Evolutionary conservation across 1,140 invertebrate genomes (phyloP).

Genomic region (Lasaia peninsularis): DNA sequence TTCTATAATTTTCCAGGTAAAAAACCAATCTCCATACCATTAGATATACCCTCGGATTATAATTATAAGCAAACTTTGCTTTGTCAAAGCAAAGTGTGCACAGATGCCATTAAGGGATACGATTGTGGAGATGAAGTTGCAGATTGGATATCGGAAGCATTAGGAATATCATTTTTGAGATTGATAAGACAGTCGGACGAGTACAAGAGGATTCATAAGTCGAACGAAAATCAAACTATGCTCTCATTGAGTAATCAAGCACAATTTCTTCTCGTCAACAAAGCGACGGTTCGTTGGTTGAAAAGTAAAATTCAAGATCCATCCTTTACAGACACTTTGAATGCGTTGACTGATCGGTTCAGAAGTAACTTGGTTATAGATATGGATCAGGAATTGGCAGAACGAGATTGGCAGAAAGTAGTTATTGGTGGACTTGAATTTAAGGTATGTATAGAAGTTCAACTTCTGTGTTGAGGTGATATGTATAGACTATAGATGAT

Average conservation of each 20-base stretch:
- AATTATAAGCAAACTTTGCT: slow-evolving; percentile 60
- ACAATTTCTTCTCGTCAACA: slow-evolving; percentile 90
- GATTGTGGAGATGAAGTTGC: slow-evolving; percentile 91
- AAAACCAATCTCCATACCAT: slow-evolving; percentile 67
- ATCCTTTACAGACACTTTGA: slow-evolving; percentile 69
- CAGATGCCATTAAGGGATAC: slow-evolving; percentile 85
- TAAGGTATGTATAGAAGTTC: slow-evolving; percentile 51
- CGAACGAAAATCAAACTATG: slow-evolving; percentile 57
- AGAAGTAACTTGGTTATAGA: slow-evolving; percentile 84
- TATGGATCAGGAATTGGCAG: slow-evolving; percentile 82
- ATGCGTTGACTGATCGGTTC: slow-evolving; percentile 81
- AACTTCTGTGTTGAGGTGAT: not conserved
- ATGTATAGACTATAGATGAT: too few species aligned
- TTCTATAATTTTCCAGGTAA: slow-evolving; percentile 61
- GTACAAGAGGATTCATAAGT: slow-evolving; percentile 48
- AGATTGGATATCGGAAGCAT: slow-evolving; percentile 84
- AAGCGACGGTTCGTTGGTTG: slow-evolving; percentile 85
- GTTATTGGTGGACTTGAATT: slow-evolving; percentile 84
- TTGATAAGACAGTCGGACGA: slow-evolving; percentile 81
- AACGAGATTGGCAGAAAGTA: slow-evolving; percentile 85
- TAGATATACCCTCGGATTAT: slow-evolving; percentile 39
- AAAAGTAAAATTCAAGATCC: slow-evolving; percentile 78
- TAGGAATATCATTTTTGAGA: slow-evolving; percentile 82
- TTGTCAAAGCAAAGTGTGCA: slow-evolving; percentile 90
- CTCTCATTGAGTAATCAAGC: slow-evolving; percentile 92